Evolutionary conservation across 2,113 vertebrate species (phyloP).

Genomic region (Mormyrus lacerda): DNA sequence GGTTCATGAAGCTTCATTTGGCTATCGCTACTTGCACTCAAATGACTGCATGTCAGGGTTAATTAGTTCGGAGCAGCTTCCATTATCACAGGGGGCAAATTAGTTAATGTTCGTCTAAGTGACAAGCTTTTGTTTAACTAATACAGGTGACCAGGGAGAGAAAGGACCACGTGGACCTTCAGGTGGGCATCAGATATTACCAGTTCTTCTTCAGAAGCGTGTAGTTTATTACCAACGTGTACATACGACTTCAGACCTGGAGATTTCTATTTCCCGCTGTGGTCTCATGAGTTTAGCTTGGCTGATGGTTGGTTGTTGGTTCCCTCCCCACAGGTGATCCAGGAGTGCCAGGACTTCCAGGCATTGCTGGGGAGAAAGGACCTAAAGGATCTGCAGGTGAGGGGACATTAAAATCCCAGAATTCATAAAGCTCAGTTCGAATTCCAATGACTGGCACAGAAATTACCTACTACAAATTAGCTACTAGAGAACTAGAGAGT

Average conservation of each 20-base stretch:
- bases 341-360: constrained; percentile 69
- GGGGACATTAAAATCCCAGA: constrained; percentile 24
- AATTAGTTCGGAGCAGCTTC: not conserved
- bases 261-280: not conserved
- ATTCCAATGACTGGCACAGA: not conserved
- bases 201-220: not conserved
- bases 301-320: not conserved
- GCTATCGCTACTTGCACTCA: not conserved
- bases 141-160: constrained; percentile 81
- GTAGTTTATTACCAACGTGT: not conserved
- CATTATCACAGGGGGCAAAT: not conserved
- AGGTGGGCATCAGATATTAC: constrained; percentile 62
- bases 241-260: not conserved
- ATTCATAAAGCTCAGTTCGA: not conserved
- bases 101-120: not conserved
- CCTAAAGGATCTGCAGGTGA: constrained; percentile 77
- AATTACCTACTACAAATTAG: not conserved
- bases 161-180: constrained; percentile 74
- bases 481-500: not conserved
- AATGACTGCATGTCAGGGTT: not conserved
- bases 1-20: not conserved
- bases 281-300: not conserved
- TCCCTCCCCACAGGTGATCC: constrained; percentile 64
- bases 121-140: not conserved
- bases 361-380: constrained; percentile 75